Conservation (phyloP, 1,140 invertebrate genomes). For the Caenorhabditis briggsae region DNA sequence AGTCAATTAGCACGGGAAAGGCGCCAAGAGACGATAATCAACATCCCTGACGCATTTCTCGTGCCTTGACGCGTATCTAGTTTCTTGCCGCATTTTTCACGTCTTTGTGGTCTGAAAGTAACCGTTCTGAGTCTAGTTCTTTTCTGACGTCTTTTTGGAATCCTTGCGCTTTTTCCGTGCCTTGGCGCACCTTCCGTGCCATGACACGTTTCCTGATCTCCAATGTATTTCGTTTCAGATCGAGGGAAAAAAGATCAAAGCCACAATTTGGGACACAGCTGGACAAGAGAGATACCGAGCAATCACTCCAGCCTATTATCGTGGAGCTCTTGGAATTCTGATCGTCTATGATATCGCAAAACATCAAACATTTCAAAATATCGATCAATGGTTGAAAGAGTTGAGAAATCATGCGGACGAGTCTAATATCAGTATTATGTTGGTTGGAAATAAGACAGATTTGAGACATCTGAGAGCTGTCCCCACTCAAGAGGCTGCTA, state of each 20-base stretch:
- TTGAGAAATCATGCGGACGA: conserved; percentile 88
- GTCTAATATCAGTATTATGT: conserved; percentile 92
- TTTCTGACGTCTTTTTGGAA: no score
- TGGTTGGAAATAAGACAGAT: conserved; percentile 95
- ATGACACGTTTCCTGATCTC: no score
- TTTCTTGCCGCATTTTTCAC: no score
- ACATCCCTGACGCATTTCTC: no score
- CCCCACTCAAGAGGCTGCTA: conserved; percentile 95
- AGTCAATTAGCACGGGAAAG: no score
- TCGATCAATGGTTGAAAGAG: conserved; percentile 95
- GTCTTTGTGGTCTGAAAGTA: no score
- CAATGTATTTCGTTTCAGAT: no score
- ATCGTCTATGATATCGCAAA: conserved; percentile 98
- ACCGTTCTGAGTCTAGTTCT: no score
- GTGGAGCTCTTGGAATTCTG: conserved; percentile 91
- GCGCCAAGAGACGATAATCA: no score
- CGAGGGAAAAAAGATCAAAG: conserved; percentile 94
- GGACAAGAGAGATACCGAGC: conserved; percentile 97
- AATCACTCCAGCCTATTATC: conserved; percentile 93
- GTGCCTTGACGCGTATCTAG: no score
- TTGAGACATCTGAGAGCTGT: conserved; percentile 95
- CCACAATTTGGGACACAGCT: conserved; percentile 99
- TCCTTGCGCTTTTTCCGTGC: no score
- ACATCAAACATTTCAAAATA: conserved; percentile 97
- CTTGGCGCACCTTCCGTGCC: no score